Evolutionary conservation across 2,797 vertebrate species (phyloP).

Genomic region (Cygnus olor): DNA sequence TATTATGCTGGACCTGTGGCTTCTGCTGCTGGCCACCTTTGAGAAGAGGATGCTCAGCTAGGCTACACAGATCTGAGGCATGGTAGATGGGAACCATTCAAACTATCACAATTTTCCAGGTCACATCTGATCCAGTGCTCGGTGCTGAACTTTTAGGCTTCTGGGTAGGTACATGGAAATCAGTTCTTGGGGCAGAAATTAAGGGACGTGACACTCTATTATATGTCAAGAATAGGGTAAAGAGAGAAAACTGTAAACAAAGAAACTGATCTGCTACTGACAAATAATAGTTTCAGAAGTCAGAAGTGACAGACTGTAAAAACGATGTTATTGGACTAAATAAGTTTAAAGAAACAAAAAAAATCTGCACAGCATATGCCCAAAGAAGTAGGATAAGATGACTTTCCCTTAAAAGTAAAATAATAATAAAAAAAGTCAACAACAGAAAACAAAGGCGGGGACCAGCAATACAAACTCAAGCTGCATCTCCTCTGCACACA

Average conservation of each 20-base stretch:
- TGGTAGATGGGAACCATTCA: neutral
- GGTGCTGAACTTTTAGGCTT: neutral
- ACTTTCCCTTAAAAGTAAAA: neutral
- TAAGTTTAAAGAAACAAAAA: neutral
- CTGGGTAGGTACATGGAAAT: neutral
- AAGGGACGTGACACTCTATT: neutral
- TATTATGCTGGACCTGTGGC: neutral
- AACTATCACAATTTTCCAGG: neutral
- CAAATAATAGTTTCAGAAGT: conserved; percentile 10
- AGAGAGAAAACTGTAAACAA: neutral
- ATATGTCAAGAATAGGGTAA: neutral
- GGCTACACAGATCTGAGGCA: neutral
- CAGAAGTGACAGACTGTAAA: neutral
- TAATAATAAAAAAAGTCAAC: neutral
- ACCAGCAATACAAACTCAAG: neutral
- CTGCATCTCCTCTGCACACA: neutral
- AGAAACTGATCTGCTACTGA: neutral
- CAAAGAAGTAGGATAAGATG: neutral
- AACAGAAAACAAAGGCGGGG: neutral
- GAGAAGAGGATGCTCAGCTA: neutral
- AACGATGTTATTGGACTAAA: neutral
- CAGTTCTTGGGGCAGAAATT: neutral
- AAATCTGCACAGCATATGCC: neutral
- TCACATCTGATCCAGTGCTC: neutral
- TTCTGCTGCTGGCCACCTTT: neutral